These are phyloP conservation scores for Philopotamus ludificatus DNA, from an alignment of 1,140 invertebrate genomes.

Conservation along the genomic window DNA sequence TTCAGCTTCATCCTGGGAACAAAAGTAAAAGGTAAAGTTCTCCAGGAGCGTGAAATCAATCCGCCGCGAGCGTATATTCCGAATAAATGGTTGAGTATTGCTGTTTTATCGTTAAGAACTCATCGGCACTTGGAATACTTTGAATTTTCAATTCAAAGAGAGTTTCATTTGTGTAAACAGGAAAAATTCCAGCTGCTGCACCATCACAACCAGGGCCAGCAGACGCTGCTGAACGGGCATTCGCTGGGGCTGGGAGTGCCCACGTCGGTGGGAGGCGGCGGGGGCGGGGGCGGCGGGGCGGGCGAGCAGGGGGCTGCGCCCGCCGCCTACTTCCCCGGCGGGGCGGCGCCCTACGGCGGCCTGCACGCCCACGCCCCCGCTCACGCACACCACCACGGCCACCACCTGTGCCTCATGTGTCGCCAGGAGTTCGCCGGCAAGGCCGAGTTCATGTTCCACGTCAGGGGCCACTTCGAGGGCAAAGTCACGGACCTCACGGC, in stretches of 20 bases:
- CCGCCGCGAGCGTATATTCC: too few species aligned
- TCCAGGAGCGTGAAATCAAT: too few species aligned
- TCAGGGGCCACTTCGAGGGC: conserved; percentile 65
- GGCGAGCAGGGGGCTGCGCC: conserved; percentile 43
- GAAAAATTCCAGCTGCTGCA: conserved; percentile 54
- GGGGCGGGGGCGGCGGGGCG: conserved; percentile 48
- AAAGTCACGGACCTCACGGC: conserved; percentile 61
- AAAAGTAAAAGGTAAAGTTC: too few species aligned
- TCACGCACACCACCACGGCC: conserved; percentile 48
- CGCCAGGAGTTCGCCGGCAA: conserved; percentile 65
- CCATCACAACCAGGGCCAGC: conserved; percentile 58
- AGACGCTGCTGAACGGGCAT: conserved; percentile 50
- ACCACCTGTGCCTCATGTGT: conserved; percentile 66
- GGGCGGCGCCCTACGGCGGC: conserved; percentile 46
- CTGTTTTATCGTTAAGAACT: too few species aligned
- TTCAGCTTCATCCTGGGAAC: too few species aligned
- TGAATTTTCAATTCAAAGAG: background rate
- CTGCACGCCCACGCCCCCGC: conserved; percentile 47
- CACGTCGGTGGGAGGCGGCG: conserved; percentile 44
- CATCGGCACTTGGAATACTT: too few species aligned
- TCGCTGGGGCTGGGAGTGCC: conserved; percentile 44
- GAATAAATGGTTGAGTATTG: too few species aligned
- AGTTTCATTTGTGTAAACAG: too few species aligned
- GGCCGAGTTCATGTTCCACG: conserved; percentile 69
- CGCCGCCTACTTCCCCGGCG: conserved; percentile 47